Base-by-base conservation (phyloP, 1,140 invertebrate genomes). In the Drosophila nebulosa region DNA sequence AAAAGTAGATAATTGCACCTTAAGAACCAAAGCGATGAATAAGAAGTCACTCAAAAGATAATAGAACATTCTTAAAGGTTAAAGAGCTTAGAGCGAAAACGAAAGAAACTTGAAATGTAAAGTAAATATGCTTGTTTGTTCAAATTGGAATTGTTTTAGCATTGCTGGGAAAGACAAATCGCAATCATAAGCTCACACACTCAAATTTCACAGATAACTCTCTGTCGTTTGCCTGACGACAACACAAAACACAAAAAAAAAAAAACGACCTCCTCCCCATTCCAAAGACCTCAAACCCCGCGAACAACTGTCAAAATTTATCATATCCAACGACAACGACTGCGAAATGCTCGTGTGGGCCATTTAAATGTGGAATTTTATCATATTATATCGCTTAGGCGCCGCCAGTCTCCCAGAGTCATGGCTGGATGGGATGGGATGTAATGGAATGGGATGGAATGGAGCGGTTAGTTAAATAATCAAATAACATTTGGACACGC, bases 401-500 rank as follows among this genome's bases (percentile, higher is more conserved):
- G 80, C 52, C 80, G 80, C 52, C 18, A 27, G 65, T 69, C 59
- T 81, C 57, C 51, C 39, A n/a, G n/a, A n/a, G 16, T 21, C 18
- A 18, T 6, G 14, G 6, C 14, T 22, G n/a, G 36, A 1, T 1
- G 21, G 36, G n/a, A 52, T 55, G 46, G n/a, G n/a, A n/a, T n/a
- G n/a, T n/a, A n/a, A n/a, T n/a, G n/a, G n/a, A n/a, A n/a, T n/a
- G n/a, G 7, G 3, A 22, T 16, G 9, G 30, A 6, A n/a, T 3
- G 14, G 35, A 14, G 42, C 51, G 46, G 60, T 14, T 32, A 24
- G 64, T 32, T 27, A 59, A 21, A 67, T 69, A 77, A 88, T 88
- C 76, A 86, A 86, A 86, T 81, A 81, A 81, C 83, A 78, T 67
- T 86, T 59, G 74, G 78, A 78, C 81, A 86, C 81, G 81, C 81